These are phyloP conservation scores for Ephydatia muelleri DNA, from an alignment of 37 sponge, comb jelly and placozoan species.

Conservation along the genomic window DNA sequence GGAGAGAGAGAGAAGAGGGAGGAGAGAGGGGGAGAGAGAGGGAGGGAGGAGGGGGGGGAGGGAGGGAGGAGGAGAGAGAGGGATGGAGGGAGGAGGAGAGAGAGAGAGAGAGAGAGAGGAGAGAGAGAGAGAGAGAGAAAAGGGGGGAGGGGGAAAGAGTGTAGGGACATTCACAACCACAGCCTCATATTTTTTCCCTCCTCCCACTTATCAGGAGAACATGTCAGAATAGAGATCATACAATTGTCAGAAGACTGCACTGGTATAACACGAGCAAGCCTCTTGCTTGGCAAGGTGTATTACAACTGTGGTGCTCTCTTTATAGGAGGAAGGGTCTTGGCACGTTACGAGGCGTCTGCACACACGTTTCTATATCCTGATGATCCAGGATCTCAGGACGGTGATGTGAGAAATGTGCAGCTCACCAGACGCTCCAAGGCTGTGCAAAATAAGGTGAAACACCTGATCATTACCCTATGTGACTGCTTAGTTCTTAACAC, in stretches of 20 bases:
- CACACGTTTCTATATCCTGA: constrained; percentile 72
- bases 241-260: constrained; percentile 61
- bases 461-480: not conserved
- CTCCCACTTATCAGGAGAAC: constrained; percentile 54
- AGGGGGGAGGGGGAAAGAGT: no score
- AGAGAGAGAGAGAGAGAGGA: no score
- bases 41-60: no score
- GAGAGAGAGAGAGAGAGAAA: no score
- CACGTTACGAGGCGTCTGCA: constrained; percentile 58
- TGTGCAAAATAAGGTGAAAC: not conserved
- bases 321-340: constrained; percentile 79
- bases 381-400: not conserved
- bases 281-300: not conserved
- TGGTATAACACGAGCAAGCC: constrained; percentile 21
- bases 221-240: constrained; percentile 76
- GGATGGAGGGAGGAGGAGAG: no score
- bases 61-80: no score
- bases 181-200: not conserved
- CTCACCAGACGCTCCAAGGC: constrained; percentile 14
- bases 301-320: not conserved
- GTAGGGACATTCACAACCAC: not conserved
- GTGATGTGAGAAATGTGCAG: constrained; percentile 1
- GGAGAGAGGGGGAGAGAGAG: no score
- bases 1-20: no score
- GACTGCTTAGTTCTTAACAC: no score